Evolutionary conservation across 1,140 invertebrate genomes (phyloP).

Genomic region (Zaprionus lachaisei): DNA sequence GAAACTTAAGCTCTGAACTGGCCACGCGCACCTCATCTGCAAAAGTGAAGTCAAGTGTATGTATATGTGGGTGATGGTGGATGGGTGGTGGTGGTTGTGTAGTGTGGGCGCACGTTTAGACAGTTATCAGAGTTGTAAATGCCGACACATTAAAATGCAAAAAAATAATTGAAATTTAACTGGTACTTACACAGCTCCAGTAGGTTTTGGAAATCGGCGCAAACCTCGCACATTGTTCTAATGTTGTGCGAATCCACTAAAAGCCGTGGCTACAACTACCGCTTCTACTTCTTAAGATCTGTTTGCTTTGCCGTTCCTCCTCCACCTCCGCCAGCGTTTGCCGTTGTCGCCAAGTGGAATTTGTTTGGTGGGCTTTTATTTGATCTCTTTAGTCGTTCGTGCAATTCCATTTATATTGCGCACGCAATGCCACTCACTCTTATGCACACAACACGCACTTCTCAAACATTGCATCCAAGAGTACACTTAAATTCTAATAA

Average conservation of each 20-base stretch:
- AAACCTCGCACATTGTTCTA: slow-evolving; percentile 70
- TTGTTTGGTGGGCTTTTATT: slow-evolving; percentile 62
- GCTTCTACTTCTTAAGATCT: slow-evolving; percentile 42
- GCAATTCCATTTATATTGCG: slow-evolving; percentile 76
- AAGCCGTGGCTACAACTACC: slow-evolving; percentile 19
- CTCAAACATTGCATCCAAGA: slow-evolving; percentile 67
- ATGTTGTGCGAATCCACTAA: slow-evolving; percentile 28
- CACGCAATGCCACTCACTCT: slow-evolving; percentile 47
- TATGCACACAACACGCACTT: slow-evolving; percentile 64
- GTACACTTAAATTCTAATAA: slow-evolving; percentile 51
- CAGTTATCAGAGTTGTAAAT: slow-evolving; percentile 38
- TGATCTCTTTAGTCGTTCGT: slow-evolving; percentile 61
- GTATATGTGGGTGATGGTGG: slow-evolving; percentile 12
- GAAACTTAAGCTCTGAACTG: slow-evolving; percentile 87
- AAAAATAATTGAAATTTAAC: slow-evolving; percentile 13
- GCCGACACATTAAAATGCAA: slow-evolving; percentile 33
- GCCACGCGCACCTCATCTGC: slow-evolving; percentile 87
- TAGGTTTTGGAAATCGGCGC: slow-evolving; percentile 75
- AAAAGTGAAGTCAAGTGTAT: slow-evolving; percentile 37
- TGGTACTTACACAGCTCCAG: slow-evolving; percentile 73
- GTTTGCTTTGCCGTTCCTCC: slow-evolving; percentile 42
- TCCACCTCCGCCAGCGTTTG: slow-evolving; percentile 41
- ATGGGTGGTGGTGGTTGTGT: slow-evolving; percentile 7
- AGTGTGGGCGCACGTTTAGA: slow-evolving; percentile 31
- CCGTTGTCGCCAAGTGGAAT: slow-evolving; percentile 51